A percentile compares a stretch with the other conserved stretches of the same genome.
Evolutionary conservation across 2,797 vertebrate species (phyloP).

Genomic region (Lepilemur septentrionalis): DNA sequence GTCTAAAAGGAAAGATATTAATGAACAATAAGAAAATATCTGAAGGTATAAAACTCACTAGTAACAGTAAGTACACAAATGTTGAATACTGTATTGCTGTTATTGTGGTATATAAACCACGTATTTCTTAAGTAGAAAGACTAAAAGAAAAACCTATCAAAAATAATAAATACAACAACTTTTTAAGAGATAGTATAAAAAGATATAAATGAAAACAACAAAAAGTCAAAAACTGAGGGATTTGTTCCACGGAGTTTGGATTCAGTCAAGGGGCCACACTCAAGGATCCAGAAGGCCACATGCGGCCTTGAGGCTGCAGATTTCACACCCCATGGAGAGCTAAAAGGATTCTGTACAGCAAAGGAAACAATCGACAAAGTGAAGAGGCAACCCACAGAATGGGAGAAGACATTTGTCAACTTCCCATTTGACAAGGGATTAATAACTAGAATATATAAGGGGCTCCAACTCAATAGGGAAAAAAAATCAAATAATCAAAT

Average conservation of each 20-base stretch:
- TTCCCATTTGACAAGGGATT: too few species aligned
- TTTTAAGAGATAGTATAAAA: not conserved
- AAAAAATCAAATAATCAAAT: too few species aligned
- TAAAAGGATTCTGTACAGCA: too few species aligned
- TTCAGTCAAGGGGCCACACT: not conserved
- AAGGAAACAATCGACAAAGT: too few species aligned
- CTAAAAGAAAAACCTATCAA: not conserved
- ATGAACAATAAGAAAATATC: not conserved
- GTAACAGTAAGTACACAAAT: not conserved
- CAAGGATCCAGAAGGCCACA: too few species aligned
- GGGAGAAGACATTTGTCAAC: too few species aligned
- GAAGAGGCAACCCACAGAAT: too few species aligned
- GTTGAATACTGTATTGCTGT: not conserved
- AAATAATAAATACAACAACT: not conserved
- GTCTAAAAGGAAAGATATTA: not conserved
- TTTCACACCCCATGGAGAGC: too few species aligned
- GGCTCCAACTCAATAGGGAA: too few species aligned
- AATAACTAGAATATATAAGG: too few species aligned
- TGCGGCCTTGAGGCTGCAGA: too few species aligned
- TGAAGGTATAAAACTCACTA: not conserved
- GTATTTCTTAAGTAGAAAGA: not conserved
- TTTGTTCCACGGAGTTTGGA: not conserved
- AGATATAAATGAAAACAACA: not conserved
- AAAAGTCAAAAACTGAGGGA: not conserved
- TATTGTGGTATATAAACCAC: not conserved